Conservation (phyloP, 2,888 invertebrate species). For the Cordilura impudica region DNA sequence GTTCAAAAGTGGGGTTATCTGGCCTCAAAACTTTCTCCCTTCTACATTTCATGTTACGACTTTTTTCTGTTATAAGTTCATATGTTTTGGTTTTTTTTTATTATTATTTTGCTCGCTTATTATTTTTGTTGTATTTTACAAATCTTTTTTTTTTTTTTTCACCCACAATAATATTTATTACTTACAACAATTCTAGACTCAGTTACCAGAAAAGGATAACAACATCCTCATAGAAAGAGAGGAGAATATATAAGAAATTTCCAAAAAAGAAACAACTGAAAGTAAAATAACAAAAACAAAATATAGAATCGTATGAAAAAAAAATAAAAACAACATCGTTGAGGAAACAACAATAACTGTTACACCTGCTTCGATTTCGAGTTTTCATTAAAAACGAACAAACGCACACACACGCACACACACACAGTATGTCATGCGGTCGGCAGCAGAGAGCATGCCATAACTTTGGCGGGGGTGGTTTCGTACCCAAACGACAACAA, state of each 20-base stretch:
- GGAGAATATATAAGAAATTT: slow-evolving; percentile 36
- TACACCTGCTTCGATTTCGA: slow-evolving; percentile 74
- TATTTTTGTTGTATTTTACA: background rate
- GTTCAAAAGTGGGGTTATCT: background rate
- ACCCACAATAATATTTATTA: background rate
- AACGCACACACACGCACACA: slow-evolving; percentile 46
- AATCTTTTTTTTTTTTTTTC: background rate
- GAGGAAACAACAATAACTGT: slow-evolving; percentile 69
- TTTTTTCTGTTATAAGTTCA: slow-evolving; percentile 38
- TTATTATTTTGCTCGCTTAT: background rate
- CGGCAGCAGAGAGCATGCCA: slow-evolving; percentile 50
- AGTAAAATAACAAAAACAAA: slow-evolving; percentile 40
- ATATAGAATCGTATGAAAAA: slow-evolving; percentile 9
- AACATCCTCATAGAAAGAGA: slow-evolving; percentile 37
- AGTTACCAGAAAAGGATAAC: slow-evolving; percentile 41
- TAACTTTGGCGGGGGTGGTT: slow-evolving; percentile 40
- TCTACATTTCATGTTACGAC: background rate
- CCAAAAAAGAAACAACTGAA: slow-evolving; percentile 21
- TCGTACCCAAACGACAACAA: background rate
- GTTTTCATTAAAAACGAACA: background rate
- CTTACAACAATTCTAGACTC: background rate
- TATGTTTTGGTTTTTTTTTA: background rate
- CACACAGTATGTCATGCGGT: background rate
- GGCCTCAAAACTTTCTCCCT: background rate
- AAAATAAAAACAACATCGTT: slow-evolving; percentile 8